phyloP scores from a whole-genome alignment of 2,888 invertebrate species.

The Yponomeuta malinellus region DNA sequence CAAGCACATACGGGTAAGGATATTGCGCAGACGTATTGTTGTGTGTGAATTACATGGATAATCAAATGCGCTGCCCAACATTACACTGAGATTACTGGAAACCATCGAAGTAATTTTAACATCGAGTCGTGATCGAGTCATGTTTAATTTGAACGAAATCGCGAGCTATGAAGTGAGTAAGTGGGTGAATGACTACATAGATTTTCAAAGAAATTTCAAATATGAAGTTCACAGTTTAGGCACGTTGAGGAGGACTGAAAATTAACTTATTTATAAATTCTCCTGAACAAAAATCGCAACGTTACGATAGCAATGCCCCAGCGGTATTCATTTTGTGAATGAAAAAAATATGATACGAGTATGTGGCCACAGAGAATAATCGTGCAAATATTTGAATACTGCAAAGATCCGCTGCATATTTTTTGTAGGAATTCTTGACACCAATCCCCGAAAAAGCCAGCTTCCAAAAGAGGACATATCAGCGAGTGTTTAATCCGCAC shows the following conservation, averaged over 20 bases:
- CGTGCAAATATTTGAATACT: too few species aligned
- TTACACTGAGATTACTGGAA: background rate
- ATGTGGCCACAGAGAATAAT: too few species aligned
- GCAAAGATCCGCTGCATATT: background rate
- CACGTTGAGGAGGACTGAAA: too few species aligned
- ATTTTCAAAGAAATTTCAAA: too few species aligned
- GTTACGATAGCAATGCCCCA: too few species aligned
- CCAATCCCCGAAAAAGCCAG: background rate
- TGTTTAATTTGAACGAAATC: background rate
- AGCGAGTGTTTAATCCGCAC: background rate
- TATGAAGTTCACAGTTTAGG: too few species aligned
- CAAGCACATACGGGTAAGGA: background rate
- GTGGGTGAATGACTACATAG: too few species aligned
- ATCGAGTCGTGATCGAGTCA: background rate
- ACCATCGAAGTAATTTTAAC: background rate
- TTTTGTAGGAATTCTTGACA: background rate
- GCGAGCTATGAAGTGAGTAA: background rate
- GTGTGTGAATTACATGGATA: conserved; percentile 4
- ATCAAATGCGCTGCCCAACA: background rate
- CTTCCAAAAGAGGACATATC: background rate
- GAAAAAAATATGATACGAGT: too few species aligned
- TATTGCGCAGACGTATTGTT: conserved; percentile 10
- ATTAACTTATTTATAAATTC: too few species aligned
- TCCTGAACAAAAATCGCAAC: too few species aligned
- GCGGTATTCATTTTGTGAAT: too few species aligned